These are phyloP conservation scores for Zygogramma bicolorata DNA, from an alignment of 2,888 invertebrate species.

Conservation along the genomic window DNA sequence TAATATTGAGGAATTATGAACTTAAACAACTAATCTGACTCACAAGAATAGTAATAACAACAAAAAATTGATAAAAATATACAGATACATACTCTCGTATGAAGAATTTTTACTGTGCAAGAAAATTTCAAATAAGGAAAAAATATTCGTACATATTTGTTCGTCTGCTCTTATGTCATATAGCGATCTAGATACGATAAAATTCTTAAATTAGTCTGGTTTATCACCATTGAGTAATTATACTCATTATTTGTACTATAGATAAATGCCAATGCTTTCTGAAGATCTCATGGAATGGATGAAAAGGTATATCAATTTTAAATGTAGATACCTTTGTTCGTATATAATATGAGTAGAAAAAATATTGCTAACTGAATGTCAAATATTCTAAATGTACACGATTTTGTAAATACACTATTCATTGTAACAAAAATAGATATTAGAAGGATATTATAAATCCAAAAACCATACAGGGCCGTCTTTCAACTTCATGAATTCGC, in stretches of 20 bases:
- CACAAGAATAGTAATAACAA: too few species aligned
- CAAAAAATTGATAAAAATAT: too few species aligned
- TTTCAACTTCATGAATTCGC: too few species aligned
- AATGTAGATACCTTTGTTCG: background rate
- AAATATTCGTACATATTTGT: too few species aligned
- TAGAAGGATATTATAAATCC: background rate
- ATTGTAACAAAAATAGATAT: background rate
- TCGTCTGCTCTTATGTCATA: background rate
- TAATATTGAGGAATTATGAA: too few species aligned
- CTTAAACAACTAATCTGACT: too few species aligned
- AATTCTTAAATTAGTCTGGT: too few species aligned
- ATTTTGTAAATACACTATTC: constrained; percentile 13
- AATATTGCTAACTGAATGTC: background rate
- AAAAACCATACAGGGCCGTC: background rate
- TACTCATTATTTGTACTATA: constrained; percentile 39
- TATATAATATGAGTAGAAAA: background rate
- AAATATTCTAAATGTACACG: background rate
- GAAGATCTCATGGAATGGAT: constrained; percentile 41
- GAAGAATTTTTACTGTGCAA: too few species aligned
- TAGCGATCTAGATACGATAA: background rate
- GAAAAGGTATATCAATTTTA: background rate
- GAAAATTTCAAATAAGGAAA: too few species aligned
- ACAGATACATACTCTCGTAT: too few species aligned
- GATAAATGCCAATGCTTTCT: constrained; percentile 45
- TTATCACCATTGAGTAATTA: too few species aligned